Evolutionary conservation across 2,113 vertebrate species (phyloP), one percentile per base, ranked within the genome.

Genomic region (Neomonachus schauinslandi): DNA sequence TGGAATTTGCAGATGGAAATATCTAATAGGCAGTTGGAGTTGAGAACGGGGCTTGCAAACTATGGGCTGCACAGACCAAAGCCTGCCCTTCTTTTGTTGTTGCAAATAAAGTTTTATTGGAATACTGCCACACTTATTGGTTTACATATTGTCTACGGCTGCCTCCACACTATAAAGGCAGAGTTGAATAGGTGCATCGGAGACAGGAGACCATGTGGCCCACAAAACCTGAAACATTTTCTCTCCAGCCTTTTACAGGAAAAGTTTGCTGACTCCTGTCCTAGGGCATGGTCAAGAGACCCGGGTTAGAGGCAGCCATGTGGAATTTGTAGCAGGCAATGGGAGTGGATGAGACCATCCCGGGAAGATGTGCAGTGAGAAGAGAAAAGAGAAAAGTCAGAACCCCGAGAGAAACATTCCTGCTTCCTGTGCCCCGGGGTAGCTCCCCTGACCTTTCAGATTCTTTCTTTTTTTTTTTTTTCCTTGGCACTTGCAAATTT

Each of bases 51-150:
- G 51, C 11, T 83, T 4, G 4, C 21, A 79, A 51, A 91, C 49
- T 4, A 7, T 24, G 33, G 36, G 49, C 12, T 74, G 6, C 2
- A 6, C 6, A 63, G 63, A 71, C 24, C 26, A 89, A 93, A 91
- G 24, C 84, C 74, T 59, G 31, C 46, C 51, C 9, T 59, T 21
- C 7, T 19, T 51, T 63, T 36, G 33, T 87, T 83, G 97, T 59
- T 65, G 24, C 74, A 61, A 94, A 94, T 76, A 59, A 94, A 81
- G 67, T 80, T 96, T 91, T 71, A 55, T 33, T 91, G n/a, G 49
- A 88, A 67, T 39, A 26, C 13, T 21, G 9, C 46, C 39, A 59
- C 1, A 3, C 7, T 61, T 33, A 51, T 19, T 53, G 21, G n/a
- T 53, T 93, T 72, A 22, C 14, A 13, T 61, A 31, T 42, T 16